Percentiles rank a stretch among this genome's conserved stretches.
These are phyloP conservation scores for Heterocephalus glaber DNA, from an alignment of 2,113 vertebrate genomes.

Conservation along the genomic window DNA sequence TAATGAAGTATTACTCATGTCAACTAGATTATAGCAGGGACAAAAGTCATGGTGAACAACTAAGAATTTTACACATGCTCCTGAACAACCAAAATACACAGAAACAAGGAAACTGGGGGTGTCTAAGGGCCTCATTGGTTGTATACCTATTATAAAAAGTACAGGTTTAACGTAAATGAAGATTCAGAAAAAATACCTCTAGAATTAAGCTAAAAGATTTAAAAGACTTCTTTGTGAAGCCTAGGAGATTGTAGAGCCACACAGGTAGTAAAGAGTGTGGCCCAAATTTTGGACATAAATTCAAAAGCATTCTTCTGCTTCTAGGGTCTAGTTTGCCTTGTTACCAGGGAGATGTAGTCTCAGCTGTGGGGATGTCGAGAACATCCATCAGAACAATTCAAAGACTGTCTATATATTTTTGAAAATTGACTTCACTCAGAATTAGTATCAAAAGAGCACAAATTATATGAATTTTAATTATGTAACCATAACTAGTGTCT, in stretches of 20 bases:
- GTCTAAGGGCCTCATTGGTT: too few relatives aligned
- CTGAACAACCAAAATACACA: not conserved
- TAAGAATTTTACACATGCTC: not conserved
- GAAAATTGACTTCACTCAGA: not conserved
- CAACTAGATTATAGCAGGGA: not conserved
- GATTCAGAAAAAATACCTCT: not conserved
- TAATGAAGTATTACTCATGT: not conserved
- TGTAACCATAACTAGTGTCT: not conserved
- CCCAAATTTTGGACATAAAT: not conserved
- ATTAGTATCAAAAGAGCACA: not conserved
- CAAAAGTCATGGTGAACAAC: not conserved
- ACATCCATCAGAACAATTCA: not conserved
- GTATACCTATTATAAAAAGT: not conserved
- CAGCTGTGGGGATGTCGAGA: too few relatives aligned
- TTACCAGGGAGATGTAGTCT: not conserved
- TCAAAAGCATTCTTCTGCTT: not conserved
- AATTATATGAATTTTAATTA: not conserved
- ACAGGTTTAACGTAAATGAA: not conserved
- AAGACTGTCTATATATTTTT: not conserved
- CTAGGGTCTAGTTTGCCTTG: not conserved
- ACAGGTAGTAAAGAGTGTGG: not conserved
- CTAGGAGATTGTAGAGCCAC: not conserved
- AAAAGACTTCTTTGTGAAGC: not conserved
- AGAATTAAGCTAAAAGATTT: not conserved
- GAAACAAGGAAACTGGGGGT: not conserved